These are phyloP conservation scores for Mnemiopsis leidyi DNA, from an alignment of 37 sponge, comb jelly and placozoan genomes.

Conservation along the genomic window DNA sequence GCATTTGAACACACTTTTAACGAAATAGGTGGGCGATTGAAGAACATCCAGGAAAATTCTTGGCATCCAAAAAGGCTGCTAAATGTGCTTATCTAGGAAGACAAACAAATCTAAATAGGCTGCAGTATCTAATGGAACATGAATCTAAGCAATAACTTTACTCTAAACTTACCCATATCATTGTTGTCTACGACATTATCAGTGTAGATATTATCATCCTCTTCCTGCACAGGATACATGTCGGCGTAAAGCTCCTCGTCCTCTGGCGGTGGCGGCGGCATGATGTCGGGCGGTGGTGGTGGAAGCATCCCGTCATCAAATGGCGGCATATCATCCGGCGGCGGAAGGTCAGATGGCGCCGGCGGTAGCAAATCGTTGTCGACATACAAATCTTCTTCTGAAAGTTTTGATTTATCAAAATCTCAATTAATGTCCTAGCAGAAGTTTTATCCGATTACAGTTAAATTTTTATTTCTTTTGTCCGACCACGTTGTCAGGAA, in stretches of 20 bases:
- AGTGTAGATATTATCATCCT: conserved; percentile 25
- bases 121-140: too few relatives aligned
- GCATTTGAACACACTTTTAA: too few relatives aligned
- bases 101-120: too few relatives aligned
- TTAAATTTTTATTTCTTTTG: too few relatives aligned
- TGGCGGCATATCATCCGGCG: neutral
- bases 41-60: too few relatives aligned
- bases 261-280: neutral
- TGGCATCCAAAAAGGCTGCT: too few relatives aligned
- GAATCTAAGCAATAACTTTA: too few relatives aligned
- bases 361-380: conserved; percentile 24
- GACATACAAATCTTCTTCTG: neutral
- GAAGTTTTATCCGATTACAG: too few relatives aligned
- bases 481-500: too few relatives aligned
- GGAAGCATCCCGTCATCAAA: neutral
- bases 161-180: conserved; percentile 51
- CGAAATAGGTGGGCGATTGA: too few relatives aligned
- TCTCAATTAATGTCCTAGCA: too few relatives aligned
- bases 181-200: neutral
- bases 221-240: neutral
- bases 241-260: conserved; percentile 38
- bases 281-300: neutral
- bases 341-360: neutral
- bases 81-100: too few relatives aligned
- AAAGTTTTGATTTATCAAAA: neutral